Conservation (phyloP, 2,113 vertebrate genomes). For the Oophaga pumilio region DNA sequence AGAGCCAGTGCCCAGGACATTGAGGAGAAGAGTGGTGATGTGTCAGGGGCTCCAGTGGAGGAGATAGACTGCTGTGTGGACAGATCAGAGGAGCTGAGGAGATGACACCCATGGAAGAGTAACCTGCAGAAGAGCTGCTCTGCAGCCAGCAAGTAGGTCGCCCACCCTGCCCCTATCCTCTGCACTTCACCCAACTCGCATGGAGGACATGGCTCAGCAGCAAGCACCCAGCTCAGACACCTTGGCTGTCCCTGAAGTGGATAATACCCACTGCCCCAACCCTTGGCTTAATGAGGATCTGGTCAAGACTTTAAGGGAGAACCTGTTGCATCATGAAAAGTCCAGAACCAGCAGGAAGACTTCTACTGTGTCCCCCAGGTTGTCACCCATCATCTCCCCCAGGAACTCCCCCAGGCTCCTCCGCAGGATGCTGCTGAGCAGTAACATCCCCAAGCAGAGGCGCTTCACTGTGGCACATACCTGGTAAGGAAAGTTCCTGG, state of each 20-base stretch:
- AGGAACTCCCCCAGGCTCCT: conserved; percentile 92
- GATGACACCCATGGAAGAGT: conserved; percentile 60
- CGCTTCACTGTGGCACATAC: conserved; percentile 98
- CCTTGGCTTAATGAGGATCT: conserved; percentile 92
- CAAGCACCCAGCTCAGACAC: conserved; percentile 80
- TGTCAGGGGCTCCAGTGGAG: conserved; percentile 66
- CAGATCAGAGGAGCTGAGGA: conserved; percentile 61
- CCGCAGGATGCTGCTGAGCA: conserved; percentile 92
- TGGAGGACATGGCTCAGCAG: conserved; percentile 86
- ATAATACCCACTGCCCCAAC: conserved; percentile 79
- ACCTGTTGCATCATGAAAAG: conserved; percentile 93
- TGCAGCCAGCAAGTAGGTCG: conserved; percentile 52
- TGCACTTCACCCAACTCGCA: conserved; percentile 61
- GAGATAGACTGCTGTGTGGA: conserved; percentile 63
- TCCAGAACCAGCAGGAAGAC: conserved; percentile 80
- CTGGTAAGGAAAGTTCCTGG: conserved; percentile 80
- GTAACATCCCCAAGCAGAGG: conserved; percentile 92
- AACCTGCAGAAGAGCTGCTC: conserved; percentile 60
- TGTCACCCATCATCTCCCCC: conserved; percentile 85
- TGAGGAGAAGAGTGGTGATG: conserved; percentile 67
- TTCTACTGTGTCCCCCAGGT: conserved; percentile 83
- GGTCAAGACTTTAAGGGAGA: conserved; percentile 93
- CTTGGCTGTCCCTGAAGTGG: conserved; percentile 85
- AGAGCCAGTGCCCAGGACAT: conserved; percentile 65
- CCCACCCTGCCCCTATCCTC: conserved; percentile 26